Conservation (phyloP, 2,888 invertebrate genomes). For the Conomelus anceps region DNA sequence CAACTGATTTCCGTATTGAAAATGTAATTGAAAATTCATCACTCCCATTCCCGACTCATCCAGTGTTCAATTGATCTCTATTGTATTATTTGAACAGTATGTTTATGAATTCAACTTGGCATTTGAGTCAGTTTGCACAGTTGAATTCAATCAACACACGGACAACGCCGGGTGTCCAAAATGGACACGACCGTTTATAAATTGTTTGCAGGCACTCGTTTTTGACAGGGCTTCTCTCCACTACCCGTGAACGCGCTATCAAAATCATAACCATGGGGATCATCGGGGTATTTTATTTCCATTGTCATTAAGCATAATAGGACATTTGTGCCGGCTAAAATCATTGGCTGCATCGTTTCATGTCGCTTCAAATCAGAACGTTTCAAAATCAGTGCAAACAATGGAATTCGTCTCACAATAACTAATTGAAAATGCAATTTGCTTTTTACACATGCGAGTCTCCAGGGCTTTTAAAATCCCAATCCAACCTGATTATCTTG, state of each 20-base stretch:
- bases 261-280: background rate
- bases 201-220: background rate
- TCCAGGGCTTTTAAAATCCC: background rate
- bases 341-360: background rate
- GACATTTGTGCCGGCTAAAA: background rate
- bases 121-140: background rate
- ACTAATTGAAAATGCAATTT: background rate
- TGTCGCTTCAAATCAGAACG: background rate
- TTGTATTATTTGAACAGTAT: background rate
- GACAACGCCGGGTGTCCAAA: background rate
- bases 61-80: background rate
- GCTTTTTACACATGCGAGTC: background rate
- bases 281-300: background rate
- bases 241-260: background rate
- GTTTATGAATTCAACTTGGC: background rate
- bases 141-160: background rate
- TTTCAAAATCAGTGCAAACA: background rate
- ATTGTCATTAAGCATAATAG: background rate
- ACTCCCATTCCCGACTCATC: background rate
- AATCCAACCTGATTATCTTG: background rate
- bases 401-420: background rate
- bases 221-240: background rate
- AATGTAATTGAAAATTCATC: background rate
- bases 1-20: background rate
- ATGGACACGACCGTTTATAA: background rate